Evolutionary conservation across 2,888 invertebrate species (phyloP).

Genomic region (Acrobasis suavella): DNA sequence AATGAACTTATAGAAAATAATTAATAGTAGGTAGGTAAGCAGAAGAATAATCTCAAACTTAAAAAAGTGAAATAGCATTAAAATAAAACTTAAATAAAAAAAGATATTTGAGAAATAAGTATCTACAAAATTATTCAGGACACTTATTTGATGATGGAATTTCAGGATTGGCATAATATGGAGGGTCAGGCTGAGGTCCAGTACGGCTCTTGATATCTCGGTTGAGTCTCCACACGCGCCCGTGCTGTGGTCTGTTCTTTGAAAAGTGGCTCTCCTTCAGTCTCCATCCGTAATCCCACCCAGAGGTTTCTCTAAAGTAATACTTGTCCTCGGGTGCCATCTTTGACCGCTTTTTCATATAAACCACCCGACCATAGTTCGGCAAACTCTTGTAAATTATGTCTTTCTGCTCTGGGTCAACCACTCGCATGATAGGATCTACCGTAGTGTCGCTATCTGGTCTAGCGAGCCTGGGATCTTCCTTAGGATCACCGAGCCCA

Average conservation of each 20-base stretch:
- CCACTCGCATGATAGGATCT: conserved; percentile 52
- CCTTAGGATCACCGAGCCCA: conserved; percentile 48
- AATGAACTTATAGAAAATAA: conserved; percentile 16
- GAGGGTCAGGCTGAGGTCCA: conserved; percentile 52
- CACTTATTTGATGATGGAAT: conserved; percentile 36
- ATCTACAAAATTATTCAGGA: conserved; percentile 23
- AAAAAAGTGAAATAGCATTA: background rate
- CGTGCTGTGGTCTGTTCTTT: conserved; percentile 34
- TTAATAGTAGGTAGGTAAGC: background rate
- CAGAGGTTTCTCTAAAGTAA: conserved; percentile 45
- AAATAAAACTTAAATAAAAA: conserved; percentile 18
- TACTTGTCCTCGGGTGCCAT: conserved; percentile 49
- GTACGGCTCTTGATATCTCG: conserved; percentile 42
- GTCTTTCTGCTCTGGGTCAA: conserved; percentile 39
- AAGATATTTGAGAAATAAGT: background rate
- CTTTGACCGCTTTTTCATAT: conserved; percentile 44
- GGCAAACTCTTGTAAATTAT: conserved; percentile 52
- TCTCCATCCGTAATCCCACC: conserved; percentile 54
- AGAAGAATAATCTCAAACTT: background rate
- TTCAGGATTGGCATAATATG: conserved; percentile 41
- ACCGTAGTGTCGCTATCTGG: conserved; percentile 42
- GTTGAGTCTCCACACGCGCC: conserved; percentile 45
- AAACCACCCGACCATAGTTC: conserved; percentile 44
- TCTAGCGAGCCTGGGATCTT: conserved; percentile 47
- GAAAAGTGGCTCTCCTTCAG: conserved; percentile 46